Evolutionary conservation across 2,888 invertebrate species (phyloP), one percentile per base, ranked within the genome.

Genomic region (Drosophila kuntzei): DNA sequence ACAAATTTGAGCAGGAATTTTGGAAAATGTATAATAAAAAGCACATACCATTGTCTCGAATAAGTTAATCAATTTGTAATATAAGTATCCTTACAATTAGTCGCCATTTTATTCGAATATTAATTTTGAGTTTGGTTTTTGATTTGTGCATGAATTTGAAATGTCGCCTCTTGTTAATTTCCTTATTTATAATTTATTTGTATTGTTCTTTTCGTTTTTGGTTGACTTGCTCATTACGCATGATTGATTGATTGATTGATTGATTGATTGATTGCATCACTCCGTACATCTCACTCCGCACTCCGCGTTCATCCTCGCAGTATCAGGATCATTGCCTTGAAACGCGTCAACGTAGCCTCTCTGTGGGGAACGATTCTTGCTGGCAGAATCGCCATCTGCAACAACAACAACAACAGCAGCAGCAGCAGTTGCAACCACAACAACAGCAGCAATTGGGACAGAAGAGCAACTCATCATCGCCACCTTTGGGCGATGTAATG

Each of bases 351-450:
- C 91, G 92, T 55, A 92, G 92, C 61, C 87, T 91, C 18, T 92
- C 92, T 29, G 92, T 92, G 68, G 92, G 92, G 77, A 92, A 91
- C 78, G 92, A 92, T 73, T 85, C 90, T 64, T 85, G 90, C 65
- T 92, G 90, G 91, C 90, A 90, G 69, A 90, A 90, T 79, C 91
- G 90, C n/a, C 91, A 90, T 55, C 58, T 84, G 47, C 83, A 77
- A 39, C 78, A 83, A 36, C 76, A 76, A 11, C 76, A 77, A 18
- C 76, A 73, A 5, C 78, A 70, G 25, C 76, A 70, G 25, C 76
- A 71, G 18, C 57, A 60, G 14, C 67, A 66, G 29, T 76, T 75
- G 18, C 69, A 69, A 12, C 68, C 46, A 7, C 73, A 57, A 27
- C 69, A 68, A 6, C 79, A 75, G 20, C 71, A 62, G 9, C 69